These are phyloP conservation scores for Standfussiana lucernea DNA, from an alignment of 2,888 invertebrate species.

Conservation along the genomic window DNA sequence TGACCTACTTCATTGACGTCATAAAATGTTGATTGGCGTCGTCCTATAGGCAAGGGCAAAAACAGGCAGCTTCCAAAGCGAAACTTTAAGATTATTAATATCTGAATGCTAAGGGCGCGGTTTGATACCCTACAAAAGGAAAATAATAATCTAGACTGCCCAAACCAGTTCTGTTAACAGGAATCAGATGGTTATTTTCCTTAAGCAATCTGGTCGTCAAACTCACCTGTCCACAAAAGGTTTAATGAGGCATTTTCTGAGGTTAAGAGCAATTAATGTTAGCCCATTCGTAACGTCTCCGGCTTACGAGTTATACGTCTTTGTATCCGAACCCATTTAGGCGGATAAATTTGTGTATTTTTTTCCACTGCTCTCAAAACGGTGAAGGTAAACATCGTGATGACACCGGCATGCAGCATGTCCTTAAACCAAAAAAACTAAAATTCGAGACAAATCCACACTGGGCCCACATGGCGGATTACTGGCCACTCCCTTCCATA, in stretches of 20 bases:
- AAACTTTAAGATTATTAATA: background rate
- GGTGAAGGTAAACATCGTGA: background rate
- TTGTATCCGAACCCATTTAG: background rate
- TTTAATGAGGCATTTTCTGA: background rate
- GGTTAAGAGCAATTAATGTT: background rate
- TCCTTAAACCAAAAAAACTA: background rate
- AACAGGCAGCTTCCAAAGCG: background rate
- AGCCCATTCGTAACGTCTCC: background rate
- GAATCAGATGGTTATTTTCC: background rate
- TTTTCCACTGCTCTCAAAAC: background rate
- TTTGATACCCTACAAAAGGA: background rate
- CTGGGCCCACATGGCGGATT: too few species aligned
- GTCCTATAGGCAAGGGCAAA: background rate
- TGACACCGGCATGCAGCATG: background rate
- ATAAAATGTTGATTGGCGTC: constrained; percentile 11
- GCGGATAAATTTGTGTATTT: background rate
- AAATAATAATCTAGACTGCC: constrained; percentile 1
- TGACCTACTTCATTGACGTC: background rate
- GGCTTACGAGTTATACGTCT: background rate
- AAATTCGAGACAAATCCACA: too few species aligned
- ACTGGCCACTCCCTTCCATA: too few species aligned
- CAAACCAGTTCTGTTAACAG: background rate
- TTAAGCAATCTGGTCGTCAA: background rate
- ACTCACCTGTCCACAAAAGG: background rate
- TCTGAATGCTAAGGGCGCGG: background rate